phyloP scores from a whole-genome alignment of 2,888 invertebrate species.

The Atrina japonica region DNA sequence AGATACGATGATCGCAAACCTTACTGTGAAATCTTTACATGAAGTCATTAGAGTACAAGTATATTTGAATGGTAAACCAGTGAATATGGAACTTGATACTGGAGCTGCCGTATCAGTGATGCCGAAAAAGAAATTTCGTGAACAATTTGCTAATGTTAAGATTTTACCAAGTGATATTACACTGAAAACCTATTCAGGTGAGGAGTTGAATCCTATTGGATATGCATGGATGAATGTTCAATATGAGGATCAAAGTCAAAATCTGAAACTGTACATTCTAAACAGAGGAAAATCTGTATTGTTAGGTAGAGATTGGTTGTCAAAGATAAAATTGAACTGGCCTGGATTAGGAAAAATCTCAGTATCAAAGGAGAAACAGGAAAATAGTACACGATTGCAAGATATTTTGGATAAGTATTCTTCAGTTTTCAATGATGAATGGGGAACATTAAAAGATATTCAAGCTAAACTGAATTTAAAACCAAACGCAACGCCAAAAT shows the following conservation, averaged over 20 bases:
- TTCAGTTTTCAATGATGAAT: constrained; percentile 13
- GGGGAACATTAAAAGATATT: constrained; percentile 9
- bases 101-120: constrained; percentile 11
- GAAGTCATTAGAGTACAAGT: background rate
- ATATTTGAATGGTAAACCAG: too few species aligned
- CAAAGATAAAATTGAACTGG: constrained; percentile 8
- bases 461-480: constrained; percentile 14
- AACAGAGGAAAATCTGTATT: too few species aligned
- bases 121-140: background rate
- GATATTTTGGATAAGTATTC: background rate
- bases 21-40: background rate
- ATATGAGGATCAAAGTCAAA: too few species aligned
- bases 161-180: too few species aligned
- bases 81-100: too few species aligned
- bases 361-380: background rate
- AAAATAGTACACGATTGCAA: background rate
- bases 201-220: too few species aligned
- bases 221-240: too few species aligned
- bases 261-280: too few species aligned
- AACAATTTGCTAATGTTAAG: constrained; percentile 1
- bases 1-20: background rate
- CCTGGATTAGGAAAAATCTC: background rate
- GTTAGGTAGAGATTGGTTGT: constrained; percentile 12
- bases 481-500: constrained; percentile 23
- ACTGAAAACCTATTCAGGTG: too few species aligned